phyloP scores from a whole-genome alignment of 2,888 invertebrate species.

The Leucania comma region DNA sequence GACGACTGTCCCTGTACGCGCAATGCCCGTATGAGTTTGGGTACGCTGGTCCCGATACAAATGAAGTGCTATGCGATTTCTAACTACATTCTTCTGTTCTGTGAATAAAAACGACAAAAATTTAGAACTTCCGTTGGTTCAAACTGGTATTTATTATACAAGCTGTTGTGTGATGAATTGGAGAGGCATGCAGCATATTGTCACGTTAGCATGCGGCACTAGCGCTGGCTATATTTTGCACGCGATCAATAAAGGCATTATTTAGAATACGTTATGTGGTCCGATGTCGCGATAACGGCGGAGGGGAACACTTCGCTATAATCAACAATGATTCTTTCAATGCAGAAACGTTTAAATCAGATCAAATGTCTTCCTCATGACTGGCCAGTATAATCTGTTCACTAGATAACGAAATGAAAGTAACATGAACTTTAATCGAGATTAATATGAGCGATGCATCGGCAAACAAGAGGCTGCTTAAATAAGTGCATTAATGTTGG shows the following conservation, averaged over 20 bases:
- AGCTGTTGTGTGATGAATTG: conserved; percentile 3
- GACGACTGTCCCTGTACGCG: no score
- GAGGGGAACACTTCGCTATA: conserved; percentile 43
- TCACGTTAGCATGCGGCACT: conserved; percentile 54
- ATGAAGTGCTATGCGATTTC: no score
- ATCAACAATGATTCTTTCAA: conserved; percentile 64
- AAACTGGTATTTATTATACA: conserved; percentile 12
- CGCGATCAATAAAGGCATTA: conserved; percentile 79
- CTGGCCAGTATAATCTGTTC: conserved; percentile 52
- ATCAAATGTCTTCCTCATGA: conserved; percentile 57
- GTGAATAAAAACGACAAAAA: background rate
- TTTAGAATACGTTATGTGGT: conserved; percentile 71
- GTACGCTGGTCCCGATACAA: no score
- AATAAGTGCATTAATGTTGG: conserved; percentile 47
- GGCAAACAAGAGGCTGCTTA: conserved; percentile 26
- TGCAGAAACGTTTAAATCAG: conserved; percentile 58
- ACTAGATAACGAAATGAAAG: conserved; percentile 70
- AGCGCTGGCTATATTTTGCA: conserved; percentile 59
- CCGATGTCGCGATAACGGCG: conserved; percentile 70
- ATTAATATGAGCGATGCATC: conserved; percentile 39
- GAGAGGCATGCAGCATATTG: conserved; percentile 18
- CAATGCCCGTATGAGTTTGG: no score
- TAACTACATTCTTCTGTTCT: no score
- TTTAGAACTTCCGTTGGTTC: conserved; percentile 7
- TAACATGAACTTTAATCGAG: conserved; percentile 55